Conservation (phyloP, 2,113 vertebrate species). For the Chloropsis cyanopogon region DNA sequence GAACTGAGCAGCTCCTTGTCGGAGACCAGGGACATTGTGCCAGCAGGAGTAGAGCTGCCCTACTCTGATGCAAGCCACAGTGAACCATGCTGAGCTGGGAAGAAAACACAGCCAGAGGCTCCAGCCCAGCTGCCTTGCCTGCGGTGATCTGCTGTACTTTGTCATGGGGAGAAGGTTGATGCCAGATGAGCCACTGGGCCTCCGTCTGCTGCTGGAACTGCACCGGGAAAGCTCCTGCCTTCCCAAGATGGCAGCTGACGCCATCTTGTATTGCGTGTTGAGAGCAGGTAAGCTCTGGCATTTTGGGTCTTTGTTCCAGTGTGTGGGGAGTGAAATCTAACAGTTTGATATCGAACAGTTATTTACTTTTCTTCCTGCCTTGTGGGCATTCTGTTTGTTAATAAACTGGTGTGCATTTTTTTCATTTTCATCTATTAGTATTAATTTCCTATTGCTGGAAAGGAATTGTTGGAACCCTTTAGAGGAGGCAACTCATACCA, state of each 20-base stretch:
- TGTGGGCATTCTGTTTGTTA: background rate
- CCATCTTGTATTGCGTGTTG: rapidly evolving
- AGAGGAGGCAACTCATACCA: background rate
- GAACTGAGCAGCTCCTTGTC: background rate
- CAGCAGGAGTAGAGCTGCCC: background rate
- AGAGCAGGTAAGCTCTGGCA: background rate
- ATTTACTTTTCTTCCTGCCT: background rate
- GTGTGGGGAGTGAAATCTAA: background rate
- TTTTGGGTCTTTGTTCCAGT: background rate
- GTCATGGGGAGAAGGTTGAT: background rate
- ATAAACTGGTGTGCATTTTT: rapidly evolving
- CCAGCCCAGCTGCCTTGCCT: background rate
- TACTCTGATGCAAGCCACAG: rapidly evolving
- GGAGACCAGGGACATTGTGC: too few relatives aligned
- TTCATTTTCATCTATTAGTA: background rate
- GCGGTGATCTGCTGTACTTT: background rate
- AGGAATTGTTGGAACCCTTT: background rate
- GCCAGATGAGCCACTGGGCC: background rate
- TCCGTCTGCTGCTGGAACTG: background rate
- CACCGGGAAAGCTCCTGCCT: background rate
- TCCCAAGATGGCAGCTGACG: rapidly evolving
- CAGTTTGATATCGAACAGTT: background rate
- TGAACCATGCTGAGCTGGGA: rapidly evolving
- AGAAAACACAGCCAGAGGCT: background rate
- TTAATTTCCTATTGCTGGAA: background rate